Evolutionary conservation across 2,797 vertebrate genomes (phyloP).

Genomic region (Sebastes steindachneri): DNA sequence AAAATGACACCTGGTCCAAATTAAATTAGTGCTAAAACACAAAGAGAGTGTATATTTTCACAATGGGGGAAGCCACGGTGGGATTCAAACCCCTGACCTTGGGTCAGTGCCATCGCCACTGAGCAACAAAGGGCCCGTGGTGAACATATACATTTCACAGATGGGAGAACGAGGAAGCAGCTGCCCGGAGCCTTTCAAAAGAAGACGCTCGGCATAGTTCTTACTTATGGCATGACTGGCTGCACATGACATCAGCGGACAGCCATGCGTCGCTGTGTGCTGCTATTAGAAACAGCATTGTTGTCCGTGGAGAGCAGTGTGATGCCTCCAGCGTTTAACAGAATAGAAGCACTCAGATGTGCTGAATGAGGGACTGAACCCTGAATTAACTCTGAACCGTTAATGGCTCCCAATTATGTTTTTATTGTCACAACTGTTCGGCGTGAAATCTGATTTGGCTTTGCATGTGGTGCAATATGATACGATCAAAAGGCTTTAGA

Average conservation of each 20-base stretch:
- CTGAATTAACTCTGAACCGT: conserved; percentile 10
- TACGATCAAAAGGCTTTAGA: conserved; percentile 20
- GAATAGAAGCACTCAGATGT: conserved; percentile 20
- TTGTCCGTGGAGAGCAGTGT: conserved; percentile 15
- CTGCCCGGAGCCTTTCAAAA: conserved; percentile 51
- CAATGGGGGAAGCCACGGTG: conserved; percentile 39
- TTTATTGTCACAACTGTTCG: conserved; percentile 22
- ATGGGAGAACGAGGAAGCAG: conserved; percentile 63
- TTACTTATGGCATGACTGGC: conserved; percentile 40
- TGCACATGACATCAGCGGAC: conserved; percentile 58
- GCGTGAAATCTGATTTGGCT: conserved; percentile 24
- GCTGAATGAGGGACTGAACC: not conserved
- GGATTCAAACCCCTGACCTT: conserved; percentile 49
- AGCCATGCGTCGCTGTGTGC: conserved; percentile 39
- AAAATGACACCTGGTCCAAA: conserved; percentile 49
- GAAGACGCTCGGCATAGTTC: conserved; percentile 21
- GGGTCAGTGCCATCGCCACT: conserved; percentile 46
- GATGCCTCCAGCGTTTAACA: conserved; percentile 11
- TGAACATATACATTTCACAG: conserved; percentile 63
- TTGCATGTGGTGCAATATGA: conserved; percentile 4
- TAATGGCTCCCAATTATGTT: not conserved
- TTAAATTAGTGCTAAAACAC: conserved; percentile 46
- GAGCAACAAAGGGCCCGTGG: conserved; percentile 57
- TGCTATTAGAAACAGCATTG: conserved; percentile 38
- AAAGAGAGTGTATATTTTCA: conserved; percentile 48